A percentile compares a stretch with the other conserved stretches of the same genome.
These are phyloP conservation scores for Sebastes baramenuke DNA, from an alignment of 2,797 vertebrate genomes.

Conservation along the genomic window DNA sequence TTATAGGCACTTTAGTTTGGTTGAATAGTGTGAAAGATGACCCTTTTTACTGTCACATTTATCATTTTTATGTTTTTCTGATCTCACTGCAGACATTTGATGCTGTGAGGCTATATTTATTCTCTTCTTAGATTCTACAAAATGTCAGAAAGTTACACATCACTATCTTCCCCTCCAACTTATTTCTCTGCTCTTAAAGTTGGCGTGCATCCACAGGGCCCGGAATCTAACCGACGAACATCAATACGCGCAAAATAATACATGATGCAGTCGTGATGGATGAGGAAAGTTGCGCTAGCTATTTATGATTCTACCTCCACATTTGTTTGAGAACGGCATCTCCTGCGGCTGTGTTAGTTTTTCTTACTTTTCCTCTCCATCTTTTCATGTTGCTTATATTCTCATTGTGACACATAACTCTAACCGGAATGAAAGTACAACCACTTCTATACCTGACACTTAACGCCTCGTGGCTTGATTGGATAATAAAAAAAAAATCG, in stretches of 20 bases:
- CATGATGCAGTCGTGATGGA: not conserved
- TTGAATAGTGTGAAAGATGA: not conserved
- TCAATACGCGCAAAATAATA: constrained; percentile 10
- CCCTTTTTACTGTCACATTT: not conserved
- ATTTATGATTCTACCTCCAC: not conserved
- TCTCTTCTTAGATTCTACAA: not conserved
- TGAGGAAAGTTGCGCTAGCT: not conserved
- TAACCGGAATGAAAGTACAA: constrained; percentile 9
- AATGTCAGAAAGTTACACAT: not conserved
- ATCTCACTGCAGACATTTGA: not conserved
- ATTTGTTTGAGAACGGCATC: constrained; percentile 16
- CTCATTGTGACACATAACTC: constrained; percentile 17
- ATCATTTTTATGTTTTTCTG: not conserved
- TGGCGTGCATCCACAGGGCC: not conserved
- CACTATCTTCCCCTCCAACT: not conserved
- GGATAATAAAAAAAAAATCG: constrained; percentile 29
- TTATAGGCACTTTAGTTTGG: not conserved
- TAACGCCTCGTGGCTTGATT: constrained; percentile 32
- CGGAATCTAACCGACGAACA: not conserved
- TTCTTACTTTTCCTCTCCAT: constrained; percentile 21
- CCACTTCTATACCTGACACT: constrained; percentile 42
- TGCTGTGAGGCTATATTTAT: not conserved
- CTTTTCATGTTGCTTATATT: constrained; percentile 16
- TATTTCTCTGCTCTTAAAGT: not conserved
- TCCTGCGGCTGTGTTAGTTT: constrained; percentile 2